Percentiles rank a stretch among this genome's conserved stretches.
Evolutionary conservation across 2,113 vertebrate genomes (phyloP).

Genomic region (Cnemophilus loriae): DNA sequence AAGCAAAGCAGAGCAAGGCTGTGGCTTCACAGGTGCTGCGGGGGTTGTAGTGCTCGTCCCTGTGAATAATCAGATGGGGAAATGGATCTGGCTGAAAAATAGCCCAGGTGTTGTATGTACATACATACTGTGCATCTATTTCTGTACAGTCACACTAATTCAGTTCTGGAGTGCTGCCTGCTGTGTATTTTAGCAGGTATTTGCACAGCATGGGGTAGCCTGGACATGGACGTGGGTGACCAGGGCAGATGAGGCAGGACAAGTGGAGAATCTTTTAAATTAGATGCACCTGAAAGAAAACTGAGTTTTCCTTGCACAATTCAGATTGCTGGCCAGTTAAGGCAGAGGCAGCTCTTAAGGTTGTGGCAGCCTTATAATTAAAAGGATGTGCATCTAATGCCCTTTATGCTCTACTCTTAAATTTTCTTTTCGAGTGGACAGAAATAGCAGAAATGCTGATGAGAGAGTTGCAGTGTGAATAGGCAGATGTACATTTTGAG

Average conservation of each 20-base stretch:
- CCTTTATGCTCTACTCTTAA: not conserved
- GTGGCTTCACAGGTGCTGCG: fast-evolving
- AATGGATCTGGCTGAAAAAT: not conserved
- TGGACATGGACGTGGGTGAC: not conserved
- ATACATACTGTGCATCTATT: fast-evolving
- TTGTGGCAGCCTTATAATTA: not conserved
- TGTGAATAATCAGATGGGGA: not conserved
- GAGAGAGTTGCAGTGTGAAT: not conserved
- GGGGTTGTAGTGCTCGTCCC: not conserved
- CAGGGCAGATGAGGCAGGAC: not conserved
- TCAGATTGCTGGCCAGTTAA: not conserved
- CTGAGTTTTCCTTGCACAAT: not conserved
- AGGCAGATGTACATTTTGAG: not conserved
- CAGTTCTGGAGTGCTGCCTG: not conserved
- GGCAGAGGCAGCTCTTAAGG: not conserved
- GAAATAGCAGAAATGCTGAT: not conserved
- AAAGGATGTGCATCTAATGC: not conserved
- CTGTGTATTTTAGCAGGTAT: not conserved
- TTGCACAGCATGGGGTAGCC: not conserved
- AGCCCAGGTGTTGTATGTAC: fast-evolving
- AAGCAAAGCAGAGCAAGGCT: fast-evolving
- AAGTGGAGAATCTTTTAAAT: not conserved
- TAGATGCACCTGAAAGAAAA: not conserved
- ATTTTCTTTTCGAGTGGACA: not conserved
- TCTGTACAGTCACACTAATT: not conserved